Conservation (phyloP, 2,797 vertebrate genomes). For the Sebastiscus albofasciatus region DNA sequence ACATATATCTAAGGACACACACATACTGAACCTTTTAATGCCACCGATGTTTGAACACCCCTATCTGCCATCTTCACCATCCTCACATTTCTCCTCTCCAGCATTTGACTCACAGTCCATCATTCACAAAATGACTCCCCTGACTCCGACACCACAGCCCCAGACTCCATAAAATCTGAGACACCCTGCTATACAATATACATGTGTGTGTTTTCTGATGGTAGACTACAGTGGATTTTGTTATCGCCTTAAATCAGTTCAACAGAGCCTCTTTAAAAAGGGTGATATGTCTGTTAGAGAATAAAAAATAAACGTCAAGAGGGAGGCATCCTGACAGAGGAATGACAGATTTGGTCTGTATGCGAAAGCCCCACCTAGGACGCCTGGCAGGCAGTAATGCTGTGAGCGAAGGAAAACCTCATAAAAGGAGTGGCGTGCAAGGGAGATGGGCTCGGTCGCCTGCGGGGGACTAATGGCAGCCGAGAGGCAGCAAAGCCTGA, state of each 20-base stretch:
- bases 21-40: neutral
- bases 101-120: conserved; percentile 30
- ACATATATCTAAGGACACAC: neutral
- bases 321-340: conserved; percentile 59
- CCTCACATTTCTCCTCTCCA: conserved; percentile 4
- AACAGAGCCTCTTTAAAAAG: conserved; percentile 58
- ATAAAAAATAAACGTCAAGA: conserved; percentile 58
- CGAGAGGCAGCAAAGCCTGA: conserved; percentile 78
- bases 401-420: conserved; percentile 68
- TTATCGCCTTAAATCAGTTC: conserved; percentile 56
- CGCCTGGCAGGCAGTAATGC: conserved; percentile 60
- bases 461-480: conserved; percentile 75
- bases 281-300: conserved; percentile 54
- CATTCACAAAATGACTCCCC: conserved; percentile 43
- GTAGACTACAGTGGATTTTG: conserved; percentile 32
- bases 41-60: neutral
- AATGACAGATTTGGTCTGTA: conserved; percentile 66
- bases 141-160: conserved; percentile 1
- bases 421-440: conserved; percentile 67
- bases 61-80: neutral
- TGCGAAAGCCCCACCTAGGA: conserved; percentile 67
- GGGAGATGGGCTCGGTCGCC: conserved; percentile 68
- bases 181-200: conserved; percentile 22
- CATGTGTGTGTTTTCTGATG: conserved; percentile 45
- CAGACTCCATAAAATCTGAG: conserved; percentile 48